A percentile compares a stretch with the other conserved stretches of the same genome.
phyloP scores from a whole-genome alignment of 2,888 invertebrate genomes.

The Lordiphosa andalusiaca region DNA sequence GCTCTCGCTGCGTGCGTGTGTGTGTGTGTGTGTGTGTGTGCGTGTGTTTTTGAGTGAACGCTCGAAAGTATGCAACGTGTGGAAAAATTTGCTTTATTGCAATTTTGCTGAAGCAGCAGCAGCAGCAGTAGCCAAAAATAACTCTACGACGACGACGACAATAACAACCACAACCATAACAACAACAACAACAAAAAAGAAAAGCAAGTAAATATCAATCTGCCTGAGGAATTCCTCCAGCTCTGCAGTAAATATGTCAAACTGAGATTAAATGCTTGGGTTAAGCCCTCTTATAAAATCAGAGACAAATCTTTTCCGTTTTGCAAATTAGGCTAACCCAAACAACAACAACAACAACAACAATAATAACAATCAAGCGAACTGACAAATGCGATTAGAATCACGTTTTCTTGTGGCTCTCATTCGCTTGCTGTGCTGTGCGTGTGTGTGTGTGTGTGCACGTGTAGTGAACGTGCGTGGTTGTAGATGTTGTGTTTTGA shows the following conservation, averaged over 20 bases:
- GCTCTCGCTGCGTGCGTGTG: slow-evolving; percentile 6
- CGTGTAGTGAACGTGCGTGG: slow-evolving; percentile 2
- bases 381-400: slow-evolving; percentile 59
- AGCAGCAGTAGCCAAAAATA: slow-evolving; percentile 19
- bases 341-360: slow-evolving; percentile 2
- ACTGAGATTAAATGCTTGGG: slow-evolving; percentile 67
- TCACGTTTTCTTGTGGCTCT: slow-evolving; percentile 27
- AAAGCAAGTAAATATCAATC: slow-evolving; percentile 68
- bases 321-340: slow-evolving; percentile 23
- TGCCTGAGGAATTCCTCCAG: slow-evolving; percentile 1
- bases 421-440: slow-evolving; percentile 8
- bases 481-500: slow-evolving; percentile 54
- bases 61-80: slow-evolving; percentile 28
- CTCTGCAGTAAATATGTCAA: slow-evolving; percentile 30
- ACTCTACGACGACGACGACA: slow-evolving; percentile 27
- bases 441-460: slow-evolving; percentile 13
- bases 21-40: slow-evolving; percentile 4
- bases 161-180: slow-evolving; percentile 32
- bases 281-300: slow-evolving; percentile 55
- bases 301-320: slow-evolving; percentile 28
- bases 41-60: slow-evolving; percentile 5
- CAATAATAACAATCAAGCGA: slow-evolving; percentile 17
- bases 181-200: slow-evolving; percentile 32
- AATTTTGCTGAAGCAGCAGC: slow-evolving; percentile 42
- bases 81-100: slow-evolving; percentile 67